phyloP scores from a whole-genome alignment of 2,113 vertebrate species.

The Saimiri boliviensis region DNA sequence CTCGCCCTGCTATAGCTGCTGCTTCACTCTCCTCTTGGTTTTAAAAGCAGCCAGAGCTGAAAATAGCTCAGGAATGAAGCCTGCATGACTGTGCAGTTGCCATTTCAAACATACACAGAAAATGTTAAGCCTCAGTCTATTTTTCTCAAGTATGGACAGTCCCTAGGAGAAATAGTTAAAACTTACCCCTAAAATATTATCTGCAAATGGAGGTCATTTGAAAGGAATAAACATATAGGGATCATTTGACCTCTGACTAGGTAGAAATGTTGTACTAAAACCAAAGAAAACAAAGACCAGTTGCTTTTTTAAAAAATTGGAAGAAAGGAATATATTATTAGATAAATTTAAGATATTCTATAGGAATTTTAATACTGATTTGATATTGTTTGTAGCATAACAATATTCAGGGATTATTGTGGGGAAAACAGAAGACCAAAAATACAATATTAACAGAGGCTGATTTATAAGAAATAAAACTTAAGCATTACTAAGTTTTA shows the following conservation, averaged over 20 bases:
- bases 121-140: neutral
- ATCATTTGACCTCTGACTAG: neutral
- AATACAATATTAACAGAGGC: neutral
- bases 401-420: neutral
- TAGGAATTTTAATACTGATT: neutral
- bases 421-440: neutral
- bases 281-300: neutral
- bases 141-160: neutral
- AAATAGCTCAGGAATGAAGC: slow-evolving; percentile 65
- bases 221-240: neutral
- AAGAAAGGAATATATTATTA: slow-evolving; percentile 28
- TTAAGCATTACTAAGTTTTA: neutral
- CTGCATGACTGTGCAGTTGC: neutral
- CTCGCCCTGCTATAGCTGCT: slow-evolving; percentile 22
- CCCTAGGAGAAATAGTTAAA: neutral
- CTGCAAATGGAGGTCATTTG: neutral
- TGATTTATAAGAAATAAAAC: neutral
- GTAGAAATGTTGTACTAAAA: neutral
- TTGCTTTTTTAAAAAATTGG: neutral
- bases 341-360: neutral
- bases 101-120: slow-evolving; percentile 44
- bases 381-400: neutral
- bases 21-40: slow-evolving; percentile 9
- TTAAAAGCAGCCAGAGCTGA: slow-evolving; percentile 67
- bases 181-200: neutral